Conservation (phyloP, 2,888 invertebrate species). For the Phortica magna region DNA sequence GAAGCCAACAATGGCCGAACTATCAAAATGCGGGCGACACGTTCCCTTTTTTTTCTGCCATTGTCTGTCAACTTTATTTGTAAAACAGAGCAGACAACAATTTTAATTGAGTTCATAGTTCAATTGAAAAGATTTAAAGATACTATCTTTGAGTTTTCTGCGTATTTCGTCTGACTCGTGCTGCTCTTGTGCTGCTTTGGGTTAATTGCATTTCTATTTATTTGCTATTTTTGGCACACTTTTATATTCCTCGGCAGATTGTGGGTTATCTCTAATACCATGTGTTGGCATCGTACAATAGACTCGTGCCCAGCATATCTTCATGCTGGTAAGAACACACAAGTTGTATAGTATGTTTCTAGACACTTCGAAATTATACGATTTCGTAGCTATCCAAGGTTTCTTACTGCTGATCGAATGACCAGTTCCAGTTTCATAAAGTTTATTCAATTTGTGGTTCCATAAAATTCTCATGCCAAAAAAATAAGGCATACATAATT, state of each 20-base stretch:
- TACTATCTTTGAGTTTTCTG: slow-evolving; percentile 25
- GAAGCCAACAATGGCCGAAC: background rate
- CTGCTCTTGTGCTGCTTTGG: slow-evolving; percentile 7
- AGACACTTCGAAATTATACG: no score
- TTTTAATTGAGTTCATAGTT: slow-evolving; percentile 19
- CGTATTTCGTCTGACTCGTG: slow-evolving; percentile 29
- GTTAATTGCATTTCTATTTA: slow-evolving; percentile 13
- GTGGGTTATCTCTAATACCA: slow-evolving; percentile 3
- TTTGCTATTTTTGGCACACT: slow-evolving; percentile 23
- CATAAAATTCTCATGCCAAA: background rate
- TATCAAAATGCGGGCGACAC: slow-evolving; percentile 20
- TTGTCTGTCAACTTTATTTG: background rate
- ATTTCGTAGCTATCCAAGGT: no score
- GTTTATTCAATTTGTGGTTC: background rate
- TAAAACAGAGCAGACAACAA: background rate
- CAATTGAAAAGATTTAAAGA: background rate
- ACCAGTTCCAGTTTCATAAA: background rate
- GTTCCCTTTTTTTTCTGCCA: background rate
- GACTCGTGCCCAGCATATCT: background rate
- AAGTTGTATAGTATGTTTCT: background rate
- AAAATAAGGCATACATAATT: background rate
- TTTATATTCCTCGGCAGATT: background rate
- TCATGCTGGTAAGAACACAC: slow-evolving; percentile 17
- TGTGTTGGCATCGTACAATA: no score
- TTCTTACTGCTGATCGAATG: no score